Evolutionary conservation across 2,113 vertebrate genomes (phyloP), one percentile per base, ranked within the genome.

Genomic region (Mus pahari): DNA sequence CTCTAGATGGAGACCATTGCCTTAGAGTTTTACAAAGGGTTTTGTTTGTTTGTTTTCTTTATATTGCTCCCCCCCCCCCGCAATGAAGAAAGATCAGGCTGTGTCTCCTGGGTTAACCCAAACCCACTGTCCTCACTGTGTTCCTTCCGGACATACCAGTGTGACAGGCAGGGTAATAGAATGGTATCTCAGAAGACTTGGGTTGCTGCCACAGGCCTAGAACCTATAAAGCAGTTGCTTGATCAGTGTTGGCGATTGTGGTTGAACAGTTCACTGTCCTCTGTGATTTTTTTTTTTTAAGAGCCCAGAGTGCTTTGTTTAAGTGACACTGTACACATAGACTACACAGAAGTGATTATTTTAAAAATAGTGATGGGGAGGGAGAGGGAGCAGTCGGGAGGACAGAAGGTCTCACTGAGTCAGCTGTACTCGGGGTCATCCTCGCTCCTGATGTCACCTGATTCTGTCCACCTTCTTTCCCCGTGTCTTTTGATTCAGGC

Each of bases 401-500:
- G 20, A 53, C 92, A 24, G 5, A n/a, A 3, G 55, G 62, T 75
- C n/a, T 31, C n/a, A 2, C 0, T 45, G 66, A 81, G 14, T 64
- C 33, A 10, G 33, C 14, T 45, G 7, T 26, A 14, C n/a, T 8
- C 22, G 22, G 79, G 70, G 50, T 58, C 16, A 11, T 39, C 60
- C 42, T 79, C 66, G 4, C 4, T 19, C 36, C 36, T 48, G 28
- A n/a, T 8, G 0, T 17, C 81, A 12, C 45, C 81, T 83, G n/a
- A 83, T 60, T 62, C 55, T 83, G 55, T 62, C 81, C 58, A 84
- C 58, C 58, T 83, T 64, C 20, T 31, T 39, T 64, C 58, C 55
- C 58, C 8, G 1, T 42, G n/a, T 7, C 64, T 70, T 60, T 91
- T 96, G 73, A 84, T 17, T 53, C 88, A 98, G 98, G 22, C 78